A percentile compares a stretch with the other conserved stretches of the same genome.
Conservation (phyloP, 1,140 invertebrate species). For the Agraylea sexmaculata region DNA sequence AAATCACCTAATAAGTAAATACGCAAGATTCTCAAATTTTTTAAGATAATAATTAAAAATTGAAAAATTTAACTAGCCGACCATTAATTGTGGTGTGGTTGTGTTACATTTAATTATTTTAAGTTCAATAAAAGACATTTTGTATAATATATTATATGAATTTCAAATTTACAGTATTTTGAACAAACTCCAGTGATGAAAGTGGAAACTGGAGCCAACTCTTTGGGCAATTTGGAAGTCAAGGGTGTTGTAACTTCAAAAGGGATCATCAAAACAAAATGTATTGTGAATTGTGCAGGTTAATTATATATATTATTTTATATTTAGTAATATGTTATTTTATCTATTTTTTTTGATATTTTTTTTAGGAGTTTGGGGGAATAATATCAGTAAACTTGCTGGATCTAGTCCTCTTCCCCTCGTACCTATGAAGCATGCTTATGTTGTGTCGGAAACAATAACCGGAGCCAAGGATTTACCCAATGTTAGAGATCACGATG, state of each 20-base stretch:
- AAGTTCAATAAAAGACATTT: no score
- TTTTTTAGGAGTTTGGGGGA: slow-evolving; percentile 62
- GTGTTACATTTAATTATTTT: no score
- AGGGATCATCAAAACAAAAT: slow-evolving; percentile 60
- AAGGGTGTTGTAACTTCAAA: slow-evolving; percentile 60
- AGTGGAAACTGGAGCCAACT: slow-evolving; percentile 49
- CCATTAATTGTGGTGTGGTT: no score
- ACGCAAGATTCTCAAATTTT: no score
- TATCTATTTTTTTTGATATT: slow-evolving; percentile 1
- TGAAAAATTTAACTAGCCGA: no score
- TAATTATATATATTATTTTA: slow-evolving; percentile 7
- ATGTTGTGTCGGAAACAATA: slow-evolving; percentile 70
- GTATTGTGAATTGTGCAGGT: slow-evolving; percentile 65
- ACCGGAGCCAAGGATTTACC: slow-evolving; percentile 59
- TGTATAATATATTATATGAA: no score
- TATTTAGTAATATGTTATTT: background rate
- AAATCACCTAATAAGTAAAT: no score
- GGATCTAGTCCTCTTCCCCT: slow-evolving; percentile 60
- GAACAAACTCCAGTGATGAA: slow-evolving; percentile 64
- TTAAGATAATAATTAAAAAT: no score
- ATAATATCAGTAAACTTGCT: slow-evolving; percentile 55
- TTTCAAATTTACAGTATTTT: slow-evolving; percentile 53
- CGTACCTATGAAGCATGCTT: slow-evolving; percentile 77
- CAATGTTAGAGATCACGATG: slow-evolving; percentile 76
- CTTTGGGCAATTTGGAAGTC: slow-evolving; percentile 53